Percentiles rank a stretch among this genome's conserved stretches.
Conservation (phyloP, 1,140 invertebrate species). For the honey bee (Apis mellifera) region Amel_HAv3.1 CM009931.2:24632001-24632500, state of each 20-base stretch:
- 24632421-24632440: conserved; percentile 90
- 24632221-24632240: conserved; percentile 88
- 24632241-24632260: conserved; percentile 87
- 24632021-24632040: conserved; percentile 78
- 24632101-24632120: conserved; percentile 92
- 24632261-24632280: conserved; percentile 83
- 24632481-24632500: conserved; percentile 89
- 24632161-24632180: conserved; percentile 90
- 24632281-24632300: conserved; percentile 3
- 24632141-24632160: conserved; percentile 91
- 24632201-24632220: conserved; percentile 92
- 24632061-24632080: conserved; percentile 86
- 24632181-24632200: conserved; percentile 91
- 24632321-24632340: not conserved
- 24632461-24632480: conserved; percentile 89
- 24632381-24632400: conserved; percentile 44
- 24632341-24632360: not conserved
- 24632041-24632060: conserved; percentile 85
- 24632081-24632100: conserved; percentile 91
- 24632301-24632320: not conserved
- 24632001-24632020: conserved; percentile 57
- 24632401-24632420: conserved; percentile 87
- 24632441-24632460: conserved; percentile 91
- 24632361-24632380: too few relatives aligned
- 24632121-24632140: conserved; percentile 93